phyloP scores from a whole-genome alignment of 2,888 invertebrate genomes.

The Tipula lateralis region DNA sequence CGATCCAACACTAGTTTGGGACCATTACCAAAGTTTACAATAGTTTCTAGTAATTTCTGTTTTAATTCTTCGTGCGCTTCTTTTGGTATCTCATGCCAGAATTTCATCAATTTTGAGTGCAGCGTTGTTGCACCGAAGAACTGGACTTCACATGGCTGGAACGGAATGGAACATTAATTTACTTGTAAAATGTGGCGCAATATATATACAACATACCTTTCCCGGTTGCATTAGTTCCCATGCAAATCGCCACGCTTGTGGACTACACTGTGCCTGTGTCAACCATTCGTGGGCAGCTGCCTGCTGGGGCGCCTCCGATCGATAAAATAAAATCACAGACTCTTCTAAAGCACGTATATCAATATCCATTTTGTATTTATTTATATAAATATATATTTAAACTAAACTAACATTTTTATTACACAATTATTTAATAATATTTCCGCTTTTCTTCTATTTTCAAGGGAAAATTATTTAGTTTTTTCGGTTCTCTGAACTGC shows the following conservation, averaged over 20 bases:
- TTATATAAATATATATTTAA: not conserved
- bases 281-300: conserved; percentile 81
- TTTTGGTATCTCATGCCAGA: conserved; percentile 80
- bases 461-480: not conserved
- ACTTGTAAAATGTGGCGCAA: not conserved
- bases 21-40: conserved; percentile 70
- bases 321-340: conserved; percentile 48
- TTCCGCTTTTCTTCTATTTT: not conserved
- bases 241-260: conserved; percentile 87
- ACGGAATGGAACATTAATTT: too few relatives aligned
- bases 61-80: conserved; percentile 73
- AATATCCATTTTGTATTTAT: conserved; percentile 41
- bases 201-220: conserved; percentile 60
- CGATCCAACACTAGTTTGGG: conserved; percentile 82
- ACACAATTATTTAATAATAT: not conserved
- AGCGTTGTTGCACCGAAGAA: conserved; percentile 90
- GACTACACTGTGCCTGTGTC: conserved; percentile 75
- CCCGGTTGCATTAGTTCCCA: conserved; percentile 81
- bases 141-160: conserved; percentile 80
- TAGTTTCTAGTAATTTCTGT: conserved; percentile 70
- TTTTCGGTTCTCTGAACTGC: not conserved
- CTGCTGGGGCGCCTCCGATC: conserved; percentile 57
- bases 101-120: conserved; percentile 80
- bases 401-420: not conserved
- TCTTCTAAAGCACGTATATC: conserved; percentile 46